Percentiles rank a stretch among this genome's conserved stretches.
Evolutionary conservation across 2,888 invertebrate genomes (phyloP).

Genomic region (Orthosia gothica): DNA sequence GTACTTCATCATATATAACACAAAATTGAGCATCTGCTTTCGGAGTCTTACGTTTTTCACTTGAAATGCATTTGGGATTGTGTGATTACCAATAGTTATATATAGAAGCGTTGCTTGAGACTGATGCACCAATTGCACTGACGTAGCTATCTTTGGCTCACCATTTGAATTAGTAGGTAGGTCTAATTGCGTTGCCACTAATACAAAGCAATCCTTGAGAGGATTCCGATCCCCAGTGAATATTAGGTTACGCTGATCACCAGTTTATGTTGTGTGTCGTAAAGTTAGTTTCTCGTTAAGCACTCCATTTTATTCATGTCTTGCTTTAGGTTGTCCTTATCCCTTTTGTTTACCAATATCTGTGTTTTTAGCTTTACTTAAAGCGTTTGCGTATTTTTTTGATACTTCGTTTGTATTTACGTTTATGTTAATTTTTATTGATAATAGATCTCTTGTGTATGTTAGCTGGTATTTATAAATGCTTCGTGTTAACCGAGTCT

Average conservation of each 20-base stretch:
- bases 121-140: conserved; percentile 52
- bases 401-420: conserved; percentile 19
- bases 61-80: conserved; percentile 43
- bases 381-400: conserved; percentile 51
- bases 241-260: conserved; percentile 52
- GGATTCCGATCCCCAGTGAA: conserved; percentile 41
- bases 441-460: conserved; percentile 4
- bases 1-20: conserved; percentile 36
- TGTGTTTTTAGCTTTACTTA: conserved; percentile 52
- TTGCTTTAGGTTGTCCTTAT: conserved; percentile 51
- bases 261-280: conserved; percentile 56
- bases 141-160: conserved; percentile 38
- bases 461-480: conserved; percentile 18
- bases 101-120: conserved; percentile 55
- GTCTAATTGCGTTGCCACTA: conserved; percentile 26
- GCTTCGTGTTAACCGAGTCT: conserved; percentile 15
- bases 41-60: conserved; percentile 4
- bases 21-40: conserved; percentile 38
- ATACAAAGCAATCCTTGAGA: conserved; percentile 22
- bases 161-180: conserved; percentile 28
- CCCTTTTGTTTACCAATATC: conserved; percentile 32
- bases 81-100: conserved; percentile 39
- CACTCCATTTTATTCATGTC: conserved; percentile 52
- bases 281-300: conserved; percentile 39
- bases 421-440: conserved; percentile 10